Evolutionary conservation across 2,888 invertebrate genomes (phyloP), one percentile per base, ranked within the genome.

Genomic region (Clepsis dumicolana): DNA sequence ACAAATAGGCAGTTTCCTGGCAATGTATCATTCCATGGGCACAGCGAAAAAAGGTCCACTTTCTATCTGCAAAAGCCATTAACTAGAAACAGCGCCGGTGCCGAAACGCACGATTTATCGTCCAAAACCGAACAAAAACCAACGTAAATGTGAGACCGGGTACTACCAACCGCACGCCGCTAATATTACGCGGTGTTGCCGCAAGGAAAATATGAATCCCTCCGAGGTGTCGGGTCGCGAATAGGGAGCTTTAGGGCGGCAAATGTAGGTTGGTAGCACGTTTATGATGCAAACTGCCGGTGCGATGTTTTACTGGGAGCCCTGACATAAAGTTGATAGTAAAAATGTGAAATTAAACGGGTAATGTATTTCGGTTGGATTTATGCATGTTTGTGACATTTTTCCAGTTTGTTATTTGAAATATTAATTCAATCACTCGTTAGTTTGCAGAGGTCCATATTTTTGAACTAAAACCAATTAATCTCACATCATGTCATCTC

Each of bases 51-150:
- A 59, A 59, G 59, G 59, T 41, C 25, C 59, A 59, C 10, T 59
- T 41, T 59, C 59, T 59, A 59, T 59, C 59, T 59, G 59, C 59
- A 27, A 59, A 59, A 59, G 59, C 59, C 59, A 59, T 59, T 59
- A 59, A 59, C 59, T 41, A 41, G 59, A 59, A 59, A 38, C 59
- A 38, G 59, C 41, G 38, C 35, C 56, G 56, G 59, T 41, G 59
- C 41, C 59, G 59, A 59, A 59, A 41, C 35, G 59, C 25, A 25
- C 59, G 59, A 59, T 59, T 59, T 59, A 59, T 59, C 25, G 59
- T 25, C 59, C 59, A 38, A 57, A 59, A 59, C 57, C 57, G 57
- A 41, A 59, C 57, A 59, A 41, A 57, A 59, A 59, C 59, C 38
- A 41, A 59, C 57, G 24, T 38, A 38, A 35, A 57, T 8, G 56